These are phyloP conservation scores for Himalopsyche anomala DNA, from an alignment of 2,888 invertebrate genomes.

Conservation along the genomic window DNA sequence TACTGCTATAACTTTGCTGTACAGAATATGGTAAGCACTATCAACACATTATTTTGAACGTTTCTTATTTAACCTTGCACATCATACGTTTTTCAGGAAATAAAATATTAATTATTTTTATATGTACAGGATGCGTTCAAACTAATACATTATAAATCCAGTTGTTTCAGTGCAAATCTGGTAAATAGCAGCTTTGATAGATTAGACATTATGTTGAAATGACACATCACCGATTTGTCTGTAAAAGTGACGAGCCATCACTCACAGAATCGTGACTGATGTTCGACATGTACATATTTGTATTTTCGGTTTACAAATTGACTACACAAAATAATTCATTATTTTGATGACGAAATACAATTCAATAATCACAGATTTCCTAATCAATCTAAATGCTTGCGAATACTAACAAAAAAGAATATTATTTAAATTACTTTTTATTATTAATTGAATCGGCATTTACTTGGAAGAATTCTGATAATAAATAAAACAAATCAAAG, in stretches of 20 bases:
- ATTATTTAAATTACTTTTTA: no score
- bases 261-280: conserved; percentile 6
- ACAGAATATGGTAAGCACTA: no score
- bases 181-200: conserved; percentile 14
- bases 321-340: background rate
- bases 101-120: no score
- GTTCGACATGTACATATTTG: conserved; percentile 10
- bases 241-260: conserved; percentile 20
- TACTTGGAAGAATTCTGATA: no score
- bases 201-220: conserved; percentile 6
- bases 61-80: no score
- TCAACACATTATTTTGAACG: no score
- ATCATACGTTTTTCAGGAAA: no score
- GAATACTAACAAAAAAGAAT: background rate
- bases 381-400: background rate
- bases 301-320: conserved; percentile 20
- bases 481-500: no score
- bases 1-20: no score
- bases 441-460: background rate
- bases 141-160: no score
- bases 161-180: no score
- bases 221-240: background rate
- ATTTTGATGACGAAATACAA: conserved; percentile 5
- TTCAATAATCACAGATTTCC: background rate
- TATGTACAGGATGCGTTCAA: no score